Conservation (phyloP, 2,797 vertebrate genomes). For the Eidolon dupreanum region DNA sequence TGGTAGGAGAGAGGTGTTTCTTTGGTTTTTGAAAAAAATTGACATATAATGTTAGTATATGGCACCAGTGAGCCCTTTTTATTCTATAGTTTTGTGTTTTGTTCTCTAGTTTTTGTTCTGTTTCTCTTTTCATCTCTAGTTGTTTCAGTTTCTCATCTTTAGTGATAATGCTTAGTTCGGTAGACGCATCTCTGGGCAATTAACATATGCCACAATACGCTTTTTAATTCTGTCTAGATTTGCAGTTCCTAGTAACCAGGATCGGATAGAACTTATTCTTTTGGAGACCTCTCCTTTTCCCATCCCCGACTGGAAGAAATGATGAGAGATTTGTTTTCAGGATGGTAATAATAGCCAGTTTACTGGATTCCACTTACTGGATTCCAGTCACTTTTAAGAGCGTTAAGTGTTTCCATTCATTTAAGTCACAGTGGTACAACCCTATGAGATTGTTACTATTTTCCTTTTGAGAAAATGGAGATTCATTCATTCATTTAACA, state of each 20-base stretch:
- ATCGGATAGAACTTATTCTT: not conserved
- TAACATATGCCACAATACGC: not conserved
- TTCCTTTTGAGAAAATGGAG: not conserved
- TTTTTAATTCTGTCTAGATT: not conserved
- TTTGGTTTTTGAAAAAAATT: not conserved
- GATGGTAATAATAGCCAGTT: not conserved
- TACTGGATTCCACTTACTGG: not conserved
- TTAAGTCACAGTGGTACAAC: not conserved
- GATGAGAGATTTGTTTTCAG: not conserved
- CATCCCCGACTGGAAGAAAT: not conserved
- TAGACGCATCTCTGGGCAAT: not conserved
- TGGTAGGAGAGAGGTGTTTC: not conserved
- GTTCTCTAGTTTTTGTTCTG: not conserved
- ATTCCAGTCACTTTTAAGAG: not conserved
- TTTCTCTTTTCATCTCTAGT: not conserved
- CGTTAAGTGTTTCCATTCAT: not conserved
- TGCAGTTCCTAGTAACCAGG: not conserved
- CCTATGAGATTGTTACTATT: not conserved
- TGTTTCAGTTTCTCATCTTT: not conserved
- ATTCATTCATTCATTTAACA: not conserved
- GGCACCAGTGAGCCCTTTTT: not conserved
- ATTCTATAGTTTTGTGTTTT: not conserved
- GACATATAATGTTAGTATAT: not conserved
- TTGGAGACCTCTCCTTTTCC: not conserved
- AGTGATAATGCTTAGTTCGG: not conserved